Conservation (phyloP, 2,113 vertebrate genomes). For the Ancistrus triradiatus region DNA sequence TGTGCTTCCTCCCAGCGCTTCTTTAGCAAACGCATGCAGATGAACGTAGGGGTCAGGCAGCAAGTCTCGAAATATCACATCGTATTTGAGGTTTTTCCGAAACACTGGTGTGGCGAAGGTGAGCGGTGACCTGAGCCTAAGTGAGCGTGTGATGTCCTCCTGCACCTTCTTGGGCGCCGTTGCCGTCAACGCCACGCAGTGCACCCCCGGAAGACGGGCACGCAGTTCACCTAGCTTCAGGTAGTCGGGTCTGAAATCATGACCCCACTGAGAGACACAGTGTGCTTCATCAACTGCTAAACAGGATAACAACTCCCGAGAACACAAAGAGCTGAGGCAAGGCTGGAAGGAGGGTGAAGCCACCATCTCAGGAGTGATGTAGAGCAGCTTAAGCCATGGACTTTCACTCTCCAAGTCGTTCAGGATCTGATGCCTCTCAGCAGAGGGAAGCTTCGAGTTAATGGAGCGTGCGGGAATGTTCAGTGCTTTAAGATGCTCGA, state of each 20-base stretch:
- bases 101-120: conserved; percentile 86
- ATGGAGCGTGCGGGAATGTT: conserved; percentile 85
- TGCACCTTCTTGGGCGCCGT: conserved; percentile 87
- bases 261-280: conserved; percentile 97
- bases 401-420: conserved; percentile 76
- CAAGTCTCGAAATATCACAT: conserved; percentile 87
- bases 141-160: conserved; percentile 76
- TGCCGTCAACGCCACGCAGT: conserved; percentile 87
- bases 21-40: conserved; percentile 80
- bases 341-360: conserved; percentile 85
- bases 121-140: conserved; percentile 72
- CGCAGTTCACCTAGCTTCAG: conserved; percentile 83
- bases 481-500: conserved; percentile 79
- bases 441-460: conserved; percentile 83
- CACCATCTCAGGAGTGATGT: conserved; percentile 95
- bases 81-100: conserved; percentile 87
- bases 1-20: conserved; percentile 62
- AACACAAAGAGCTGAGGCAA: conserved; percentile 73
- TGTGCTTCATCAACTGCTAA: conserved; percentile 94
- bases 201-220: conserved; percentile 62
- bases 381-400: conserved; percentile 85
- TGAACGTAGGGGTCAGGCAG: conserved; percentile 76
- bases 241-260: conserved; percentile 95
- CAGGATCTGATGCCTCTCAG: conserved; percentile 78
- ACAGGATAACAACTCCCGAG: conserved; percentile 80